Evolutionary conservation across 2,113 vertebrate species (phyloP).

Genomic region (Ceyx melanurus): DNA sequence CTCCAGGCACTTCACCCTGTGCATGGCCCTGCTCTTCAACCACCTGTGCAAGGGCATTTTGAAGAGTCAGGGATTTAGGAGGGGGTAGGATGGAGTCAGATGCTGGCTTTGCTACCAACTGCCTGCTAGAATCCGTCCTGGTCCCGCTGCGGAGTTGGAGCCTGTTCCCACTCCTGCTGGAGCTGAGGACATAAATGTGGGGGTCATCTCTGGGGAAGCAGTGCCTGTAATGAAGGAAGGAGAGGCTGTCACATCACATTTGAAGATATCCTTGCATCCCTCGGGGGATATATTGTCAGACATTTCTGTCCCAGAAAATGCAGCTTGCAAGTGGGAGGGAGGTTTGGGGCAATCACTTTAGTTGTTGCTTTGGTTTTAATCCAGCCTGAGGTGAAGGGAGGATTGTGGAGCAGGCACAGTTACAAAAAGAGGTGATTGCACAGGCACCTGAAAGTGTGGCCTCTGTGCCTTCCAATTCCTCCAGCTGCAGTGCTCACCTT

Average conservation of each 20-base stretch:
- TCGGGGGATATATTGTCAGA: not conserved
- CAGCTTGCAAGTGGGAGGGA: not conserved
- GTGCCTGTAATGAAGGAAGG: not conserved
- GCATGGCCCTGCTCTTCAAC: not conserved
- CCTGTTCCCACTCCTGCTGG: not conserved
- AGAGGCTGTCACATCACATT: not conserved
- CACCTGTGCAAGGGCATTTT: not conserved
- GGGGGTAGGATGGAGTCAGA: not conserved
- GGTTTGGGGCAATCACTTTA: not conserved
- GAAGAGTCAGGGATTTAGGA: not conserved
- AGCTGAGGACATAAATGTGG: not conserved
- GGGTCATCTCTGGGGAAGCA: not conserved
- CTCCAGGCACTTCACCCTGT: not conserved
- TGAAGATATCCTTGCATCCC: not conserved
- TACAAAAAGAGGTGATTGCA: not conserved
- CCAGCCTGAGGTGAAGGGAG: fast-evolving
- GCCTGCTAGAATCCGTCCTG: not conserved
- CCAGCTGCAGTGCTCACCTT: not conserved
- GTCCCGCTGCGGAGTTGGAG: not conserved
- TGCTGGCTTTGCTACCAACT: not conserved
- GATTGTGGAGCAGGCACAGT: not conserved
- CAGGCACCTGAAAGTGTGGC: not conserved
- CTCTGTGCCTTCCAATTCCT: not conserved
- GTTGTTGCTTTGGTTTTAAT: not conserved
- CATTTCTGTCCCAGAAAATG: not conserved